Base-by-base conservation (phyloP, 2,888 invertebrate genomes). In the Ceraclea dissimilis region DNA sequence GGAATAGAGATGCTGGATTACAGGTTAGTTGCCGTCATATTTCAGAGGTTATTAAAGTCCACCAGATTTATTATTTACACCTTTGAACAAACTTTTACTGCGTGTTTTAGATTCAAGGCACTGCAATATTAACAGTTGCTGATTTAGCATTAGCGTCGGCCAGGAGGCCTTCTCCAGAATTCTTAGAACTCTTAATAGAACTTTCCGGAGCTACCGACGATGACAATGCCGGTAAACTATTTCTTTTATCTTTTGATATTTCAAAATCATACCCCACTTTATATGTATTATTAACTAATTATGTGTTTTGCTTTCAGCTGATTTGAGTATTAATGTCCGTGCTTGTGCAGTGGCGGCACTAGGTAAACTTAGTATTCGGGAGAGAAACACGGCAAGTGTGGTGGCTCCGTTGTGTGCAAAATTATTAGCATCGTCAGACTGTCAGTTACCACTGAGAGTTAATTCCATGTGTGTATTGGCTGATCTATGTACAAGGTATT, bases 401-500 rank as follows among this genome's bases (percentile, higher is more conserved):
- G 78, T 81, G 55, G 81, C 86, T 58, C 83, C 85, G 19, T 76
- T 80, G 52, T 71, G 87, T 55, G 84, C 83, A 1, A 68, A 72
- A 50, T 72, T 86, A 62, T 73, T 88, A 66, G 76, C 76, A 51
- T 65, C 65, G 58, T 64, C 67, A 16, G 67, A 69, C n/a, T 71
- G 71, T 46, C 77, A 81, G 57, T 69, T 76, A 20, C 71, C 77
- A 18, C 75, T 87, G 8, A 73, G 85, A 43, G 78, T 84, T 67
- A 88, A 88, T 71, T 78, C 86, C 26, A 79, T 88, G 52, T 78
- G 82, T 61, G 80, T 83, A 34, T 73, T 85, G 60, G 75, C 80
- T 0, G 88, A 89, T 69, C 78, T 88, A 51, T 86, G 86, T 68
- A 75, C 81, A 63, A 71, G 75, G 81, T 82, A 18, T 2, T n/a